phyloP scores from a whole-genome alignment of 2,888 invertebrate species.

The Blastobasis lacticolella region DNA sequence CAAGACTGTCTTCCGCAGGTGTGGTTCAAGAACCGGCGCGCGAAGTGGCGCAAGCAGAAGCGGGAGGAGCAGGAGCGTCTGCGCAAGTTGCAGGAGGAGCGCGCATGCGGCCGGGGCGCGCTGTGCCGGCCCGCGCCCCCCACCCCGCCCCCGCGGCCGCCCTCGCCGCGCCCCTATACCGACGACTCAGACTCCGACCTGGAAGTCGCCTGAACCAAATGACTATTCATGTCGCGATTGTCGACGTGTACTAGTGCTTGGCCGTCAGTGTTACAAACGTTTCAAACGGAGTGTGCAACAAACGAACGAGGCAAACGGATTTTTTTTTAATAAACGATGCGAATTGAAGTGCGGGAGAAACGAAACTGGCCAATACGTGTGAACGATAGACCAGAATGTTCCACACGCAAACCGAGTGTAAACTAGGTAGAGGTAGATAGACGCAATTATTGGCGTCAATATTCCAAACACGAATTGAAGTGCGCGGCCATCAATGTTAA shows the following conservation, averaged over 20 bases:
- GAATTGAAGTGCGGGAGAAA: too few relatives aligned
- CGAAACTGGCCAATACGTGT: too few relatives aligned
- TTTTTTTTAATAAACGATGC: too few relatives aligned
- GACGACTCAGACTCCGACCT: slow-evolving; percentile 87
- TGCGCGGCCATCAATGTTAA: too few relatives aligned
- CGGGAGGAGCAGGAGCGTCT: slow-evolving; percentile 89
- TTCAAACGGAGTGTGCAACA: too few relatives aligned
- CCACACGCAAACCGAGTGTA: too few relatives aligned
- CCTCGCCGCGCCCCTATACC: slow-evolving; percentile 64
- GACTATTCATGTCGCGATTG: not conserved
- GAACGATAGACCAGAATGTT: too few relatives aligned
- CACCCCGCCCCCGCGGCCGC: slow-evolving; percentile 34
- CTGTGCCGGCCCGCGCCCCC: slow-evolving; percentile 46
- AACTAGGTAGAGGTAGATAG: too few relatives aligned
- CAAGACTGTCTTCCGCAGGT: slow-evolving; percentile 77
- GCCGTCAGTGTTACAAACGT: too few relatives aligned
- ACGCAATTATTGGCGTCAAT: too few relatives aligned
- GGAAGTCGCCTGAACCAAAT: slow-evolving; percentile 80
- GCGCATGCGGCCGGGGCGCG: slow-evolving; percentile 62
- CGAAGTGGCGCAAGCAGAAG: slow-evolving; percentile 97
- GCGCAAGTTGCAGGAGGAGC: slow-evolving; percentile 87
- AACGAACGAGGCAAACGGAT: too few relatives aligned
- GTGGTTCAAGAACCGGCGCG: slow-evolving; percentile 96
- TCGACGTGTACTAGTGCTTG: not conserved
- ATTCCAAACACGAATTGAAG: too few relatives aligned